These are phyloP conservation scores for Xenus cinereus DNA, from an alignment of 2,113 vertebrate genomes.

Conservation along the genomic window DNA sequence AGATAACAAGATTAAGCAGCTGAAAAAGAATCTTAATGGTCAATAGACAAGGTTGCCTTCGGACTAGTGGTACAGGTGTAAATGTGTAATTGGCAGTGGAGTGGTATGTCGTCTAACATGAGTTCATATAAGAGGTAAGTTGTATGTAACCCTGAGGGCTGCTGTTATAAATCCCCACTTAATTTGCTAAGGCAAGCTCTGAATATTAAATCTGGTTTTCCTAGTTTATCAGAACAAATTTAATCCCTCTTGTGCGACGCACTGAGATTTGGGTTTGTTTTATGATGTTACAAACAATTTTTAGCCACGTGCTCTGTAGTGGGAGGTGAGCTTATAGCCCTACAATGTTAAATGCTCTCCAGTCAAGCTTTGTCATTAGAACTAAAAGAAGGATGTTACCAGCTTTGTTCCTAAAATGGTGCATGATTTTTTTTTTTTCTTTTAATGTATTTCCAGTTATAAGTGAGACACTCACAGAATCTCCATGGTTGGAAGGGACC, in stretches of 20 bases:
- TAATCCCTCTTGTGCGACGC: background rate
- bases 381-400: background rate
- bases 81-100: background rate
- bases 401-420: background rate
- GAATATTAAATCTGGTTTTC: background rate
- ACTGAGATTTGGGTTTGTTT: background rate
- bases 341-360: background rate
- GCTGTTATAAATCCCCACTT: background rate
- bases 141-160: background rate
- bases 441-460: background rate
- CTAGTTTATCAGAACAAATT: background rate
- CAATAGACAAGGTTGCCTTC: background rate
- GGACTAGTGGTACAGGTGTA: background rate
- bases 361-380: background rate
- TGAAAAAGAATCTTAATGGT: background rate
- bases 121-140: background rate
- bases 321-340: background rate
- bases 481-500: no score
- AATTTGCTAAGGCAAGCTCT: background rate
- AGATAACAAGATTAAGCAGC: background rate
- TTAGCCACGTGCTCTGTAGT: background rate
- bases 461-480: background rate
- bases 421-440: background rate
- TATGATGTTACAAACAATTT: background rate
- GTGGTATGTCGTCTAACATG: background rate